Conservation (phyloP, 2,113 vertebrate genomes). For the Irena cyanogastra region DNA sequence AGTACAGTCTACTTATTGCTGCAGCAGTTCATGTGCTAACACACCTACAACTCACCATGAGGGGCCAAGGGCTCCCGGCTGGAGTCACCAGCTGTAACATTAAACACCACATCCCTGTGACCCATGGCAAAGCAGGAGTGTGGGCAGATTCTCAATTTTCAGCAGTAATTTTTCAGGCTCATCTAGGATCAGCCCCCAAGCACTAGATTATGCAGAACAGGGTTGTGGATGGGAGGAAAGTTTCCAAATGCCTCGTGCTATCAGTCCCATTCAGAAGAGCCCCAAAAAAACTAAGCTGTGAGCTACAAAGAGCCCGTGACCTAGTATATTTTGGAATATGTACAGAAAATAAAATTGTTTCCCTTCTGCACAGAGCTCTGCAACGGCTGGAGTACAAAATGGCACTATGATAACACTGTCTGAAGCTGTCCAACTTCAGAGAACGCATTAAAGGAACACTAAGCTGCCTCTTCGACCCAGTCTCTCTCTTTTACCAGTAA, state of each 20-base stretch:
- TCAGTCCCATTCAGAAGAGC: background rate
- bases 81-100: background rate
- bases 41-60: background rate
- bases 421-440: background rate
- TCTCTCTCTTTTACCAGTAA: background rate
- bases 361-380: background rate
- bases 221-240: background rate
- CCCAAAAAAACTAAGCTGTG: background rate
- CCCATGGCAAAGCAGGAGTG: fast-evolving
- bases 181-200: background rate
- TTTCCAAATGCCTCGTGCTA: background rate
- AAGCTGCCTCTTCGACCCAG: background rate
- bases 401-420: background rate
- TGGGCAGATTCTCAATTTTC: background rate
- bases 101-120: background rate
- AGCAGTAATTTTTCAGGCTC: background rate
- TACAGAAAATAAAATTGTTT: background rate
- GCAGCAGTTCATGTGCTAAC: background rate
- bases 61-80: background rate
- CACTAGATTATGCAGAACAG: background rate
- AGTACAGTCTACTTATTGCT: background rate
- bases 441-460: background rate
- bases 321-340: background rate
- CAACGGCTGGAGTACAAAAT: background rate
- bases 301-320: background rate